Percentiles rank a stretch among this genome's conserved stretches.
Evolutionary conservation across 2,797 vertebrate species (phyloP).

Genomic region (Meda fulgida): DNA sequence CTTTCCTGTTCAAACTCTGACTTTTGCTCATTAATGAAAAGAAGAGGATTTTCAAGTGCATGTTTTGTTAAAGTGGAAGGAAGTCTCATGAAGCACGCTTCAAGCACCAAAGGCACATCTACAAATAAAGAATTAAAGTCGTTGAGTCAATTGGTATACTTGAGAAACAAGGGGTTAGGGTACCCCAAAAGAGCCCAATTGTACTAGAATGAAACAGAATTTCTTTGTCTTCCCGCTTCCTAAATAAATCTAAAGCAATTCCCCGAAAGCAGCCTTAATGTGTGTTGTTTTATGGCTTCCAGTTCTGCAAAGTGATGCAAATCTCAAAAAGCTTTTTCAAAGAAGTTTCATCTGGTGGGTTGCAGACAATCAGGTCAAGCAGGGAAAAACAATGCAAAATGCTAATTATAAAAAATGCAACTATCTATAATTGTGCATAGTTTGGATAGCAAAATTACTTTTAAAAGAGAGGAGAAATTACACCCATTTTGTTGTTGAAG

Average conservation of each 20-base stretch:
- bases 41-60: conserved; percentile 57
- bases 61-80: conserved; percentile 64
- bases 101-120: conserved; percentile 65
- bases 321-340: not conserved
- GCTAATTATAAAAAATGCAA: not conserved
- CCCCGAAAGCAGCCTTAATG: not conserved
- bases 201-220: conserved; percentile 30
- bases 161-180: conserved; percentile 33
- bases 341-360: not conserved
- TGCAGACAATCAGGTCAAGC: not conserved
- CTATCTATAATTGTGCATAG: not conserved
- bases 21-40: not conserved
- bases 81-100: conserved; percentile 62
- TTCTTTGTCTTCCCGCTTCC: not conserved
- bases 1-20: conserved; percentile 52
- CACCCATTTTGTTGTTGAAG: not conserved
- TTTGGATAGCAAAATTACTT: not conserved
- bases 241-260: conserved; percentile 17
- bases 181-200: conserved; percentile 33
- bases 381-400: not conserved
- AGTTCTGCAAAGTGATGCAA: conserved; percentile 5
- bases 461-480: not conserved
- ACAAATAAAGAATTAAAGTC: conserved; percentile 55
- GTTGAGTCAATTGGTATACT: conserved; percentile 64
- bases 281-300: not conserved